phyloP scores from a whole-genome alignment of 2,113 vertebrate genomes.

The Mixornis gularis region DNA sequence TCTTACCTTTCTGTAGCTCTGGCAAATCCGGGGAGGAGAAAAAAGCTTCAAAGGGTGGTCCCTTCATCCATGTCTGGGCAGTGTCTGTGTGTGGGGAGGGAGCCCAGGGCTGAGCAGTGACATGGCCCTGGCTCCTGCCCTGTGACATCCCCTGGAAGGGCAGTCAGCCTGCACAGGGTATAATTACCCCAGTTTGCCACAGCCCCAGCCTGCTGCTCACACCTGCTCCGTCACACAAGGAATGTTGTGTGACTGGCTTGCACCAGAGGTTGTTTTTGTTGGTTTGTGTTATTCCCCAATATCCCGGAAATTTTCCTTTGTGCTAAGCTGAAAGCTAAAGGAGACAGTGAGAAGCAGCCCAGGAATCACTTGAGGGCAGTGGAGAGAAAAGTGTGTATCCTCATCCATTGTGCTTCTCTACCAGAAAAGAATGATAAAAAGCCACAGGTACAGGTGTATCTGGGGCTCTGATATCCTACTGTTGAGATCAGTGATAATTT shows the following conservation, averaged over 20 bases:
- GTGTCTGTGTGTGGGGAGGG: background rate
- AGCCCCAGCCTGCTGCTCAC: constrained; percentile 18
- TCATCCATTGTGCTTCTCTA: background rate
- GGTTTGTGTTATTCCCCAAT: background rate
- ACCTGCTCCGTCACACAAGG: constrained; percentile 2
- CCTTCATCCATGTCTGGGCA: background rate
- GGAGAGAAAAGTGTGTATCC: background rate
- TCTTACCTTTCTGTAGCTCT: constrained; percentile 36
- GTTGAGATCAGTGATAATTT: background rate
- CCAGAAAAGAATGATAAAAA: background rate
- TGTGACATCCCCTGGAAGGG: background rate
- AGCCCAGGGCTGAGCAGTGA: background rate
- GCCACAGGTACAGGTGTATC: background rate
- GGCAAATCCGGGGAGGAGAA: background rate
- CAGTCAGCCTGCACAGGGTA: background rate
- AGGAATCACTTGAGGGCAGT: background rate
- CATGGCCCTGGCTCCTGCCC: background rate
- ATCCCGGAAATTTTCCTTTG: background rate
- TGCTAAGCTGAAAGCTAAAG: background rate
- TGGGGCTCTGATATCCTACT: background rate
- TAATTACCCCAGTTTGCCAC: constrained; percentile 25
- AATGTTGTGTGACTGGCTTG: constrained; percentile 41
- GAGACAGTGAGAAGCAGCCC: background rate
- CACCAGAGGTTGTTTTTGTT: background rate
- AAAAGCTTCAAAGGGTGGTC: background rate